These are phyloP conservation scores for Mobula hypostoma DNA, from an alignment of 2,113 vertebrate genomes.

Conservation along the genomic window DNA sequence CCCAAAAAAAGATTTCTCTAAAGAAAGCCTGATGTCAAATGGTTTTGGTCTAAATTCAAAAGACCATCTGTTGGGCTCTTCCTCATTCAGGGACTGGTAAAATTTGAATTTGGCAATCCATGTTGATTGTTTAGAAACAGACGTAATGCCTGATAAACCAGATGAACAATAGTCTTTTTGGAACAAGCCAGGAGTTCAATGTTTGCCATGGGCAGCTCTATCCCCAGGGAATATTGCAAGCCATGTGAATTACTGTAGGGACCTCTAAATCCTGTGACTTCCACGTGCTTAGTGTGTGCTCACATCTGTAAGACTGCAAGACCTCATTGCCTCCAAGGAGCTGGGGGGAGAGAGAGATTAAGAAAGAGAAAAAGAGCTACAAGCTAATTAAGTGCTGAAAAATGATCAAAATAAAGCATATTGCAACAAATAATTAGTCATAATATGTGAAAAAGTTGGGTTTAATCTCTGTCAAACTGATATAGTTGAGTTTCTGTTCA, in stretches of 20 bases:
- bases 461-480: background rate
- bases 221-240: constrained; percentile 50
- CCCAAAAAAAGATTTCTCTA: constrained; percentile 71
- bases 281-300: constrained; percentile 64
- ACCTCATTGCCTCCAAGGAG: constrained; percentile 58
- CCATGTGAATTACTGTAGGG: constrained; percentile 57
- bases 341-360: constrained; percentile 67
- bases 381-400: constrained; percentile 48
- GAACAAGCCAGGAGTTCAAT: constrained; percentile 46
- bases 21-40: constrained; percentile 75
- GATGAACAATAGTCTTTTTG: constrained; percentile 71
- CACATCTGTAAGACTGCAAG: constrained; percentile 61
- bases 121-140: constrained; percentile 79
- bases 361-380: constrained; percentile 40
- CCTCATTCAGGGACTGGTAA: constrained; percentile 66
- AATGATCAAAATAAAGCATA: constrained; percentile 40
- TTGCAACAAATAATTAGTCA: background rate
- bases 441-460: background rate
- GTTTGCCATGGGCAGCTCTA: constrained; percentile 26
- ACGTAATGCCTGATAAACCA: constrained; percentile 75
- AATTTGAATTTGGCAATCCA: constrained; percentile 70
- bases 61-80: constrained; percentile 90
- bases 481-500: background rate
- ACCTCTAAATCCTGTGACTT: constrained; percentile 58
- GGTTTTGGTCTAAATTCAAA: constrained; percentile 86